A percentile compares a stretch with the other conserved stretches of the same genome.
phyloP scores from a whole-genome alignment of 2,888 invertebrate genomes.

The Scaptodrosophila latifasciaeformis region DNA sequence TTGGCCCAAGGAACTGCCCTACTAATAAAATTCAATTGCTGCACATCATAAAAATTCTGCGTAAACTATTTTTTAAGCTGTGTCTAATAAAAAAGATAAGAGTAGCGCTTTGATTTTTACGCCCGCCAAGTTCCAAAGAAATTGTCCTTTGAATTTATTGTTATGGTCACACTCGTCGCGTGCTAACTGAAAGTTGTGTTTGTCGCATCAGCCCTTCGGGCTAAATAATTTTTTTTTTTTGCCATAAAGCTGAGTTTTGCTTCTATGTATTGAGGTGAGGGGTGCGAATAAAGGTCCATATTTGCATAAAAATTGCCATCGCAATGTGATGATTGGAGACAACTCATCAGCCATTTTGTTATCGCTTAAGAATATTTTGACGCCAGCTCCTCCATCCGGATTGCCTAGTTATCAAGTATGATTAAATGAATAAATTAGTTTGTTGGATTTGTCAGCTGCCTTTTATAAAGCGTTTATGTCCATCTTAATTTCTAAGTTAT shows the following conservation, averaged over 20 bases:
- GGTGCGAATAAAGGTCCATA: background rate
- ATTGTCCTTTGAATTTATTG: constrained; percentile 36
- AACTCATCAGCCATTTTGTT: constrained; percentile 39
- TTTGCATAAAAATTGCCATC: constrained; percentile 37
- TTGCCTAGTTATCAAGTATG: constrained; percentile 37
- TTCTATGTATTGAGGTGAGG: background rate
- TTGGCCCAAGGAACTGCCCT: background rate
- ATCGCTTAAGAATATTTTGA: constrained; percentile 65
- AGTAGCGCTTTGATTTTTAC: constrained; percentile 60
- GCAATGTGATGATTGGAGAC: background rate
- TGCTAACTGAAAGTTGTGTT: constrained; percentile 42
- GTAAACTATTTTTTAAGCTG: constrained; percentile 58
- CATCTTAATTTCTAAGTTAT: constrained; percentile 15
- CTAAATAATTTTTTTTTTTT: constrained; percentile 46
- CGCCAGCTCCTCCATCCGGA: constrained; percentile 23
- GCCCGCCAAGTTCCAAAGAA: constrained; percentile 15
- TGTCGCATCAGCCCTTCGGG: constrained; percentile 20
- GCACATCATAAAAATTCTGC: constrained; percentile 55
- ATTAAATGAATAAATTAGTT: constrained; percentile 51
- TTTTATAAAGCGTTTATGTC: constrained; percentile 55
- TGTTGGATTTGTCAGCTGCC: constrained; percentile 22
- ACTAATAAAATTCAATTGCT: constrained; percentile 61
- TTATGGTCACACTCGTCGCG: constrained; percentile 31
- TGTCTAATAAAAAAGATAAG: constrained; percentile 59
- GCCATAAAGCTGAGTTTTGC: constrained; percentile 40